Conservation (phyloP, 2,888 invertebrate species). For the Phyllotreta striolata region DNA sequence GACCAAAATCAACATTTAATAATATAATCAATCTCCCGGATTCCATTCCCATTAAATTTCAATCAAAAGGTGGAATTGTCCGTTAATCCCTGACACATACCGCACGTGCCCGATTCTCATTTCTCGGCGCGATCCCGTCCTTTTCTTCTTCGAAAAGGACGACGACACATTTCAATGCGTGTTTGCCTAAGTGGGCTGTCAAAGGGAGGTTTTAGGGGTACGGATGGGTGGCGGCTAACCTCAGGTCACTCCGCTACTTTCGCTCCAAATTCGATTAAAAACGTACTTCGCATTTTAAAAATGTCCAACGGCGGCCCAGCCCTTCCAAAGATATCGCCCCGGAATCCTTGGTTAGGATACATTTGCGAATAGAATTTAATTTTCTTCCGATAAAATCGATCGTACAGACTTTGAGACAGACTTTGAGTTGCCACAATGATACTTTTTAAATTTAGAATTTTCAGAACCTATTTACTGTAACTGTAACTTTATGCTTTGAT, state of each 20-base stretch:
- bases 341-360: not conserved
- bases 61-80: conserved; percentile 54
- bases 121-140: conserved; percentile 9
- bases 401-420: too few relatives aligned
- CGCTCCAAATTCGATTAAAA: conserved; percentile 52
- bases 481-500: too few relatives aligned
- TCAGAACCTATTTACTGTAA: too few relatives aligned
- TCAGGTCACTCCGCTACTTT: conserved; percentile 46
- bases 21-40: conserved; percentile 11
- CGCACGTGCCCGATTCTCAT: conserved; percentile 47
- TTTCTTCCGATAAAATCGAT: too few relatives aligned
- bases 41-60: conserved; percentile 53
- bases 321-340: conserved; percentile 21
- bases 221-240: conserved; percentile 39
- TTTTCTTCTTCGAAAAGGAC: conserved; percentile 44
- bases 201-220: conserved; percentile 24
- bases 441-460: too few relatives aligned
- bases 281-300: conserved; percentile 44
- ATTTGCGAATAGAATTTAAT: too few relatives aligned
- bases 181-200: conserved; percentile 45
- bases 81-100: conserved; percentile 52
- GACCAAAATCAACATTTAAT: conserved; percentile 10
- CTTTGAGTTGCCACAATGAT: too few relatives aligned
- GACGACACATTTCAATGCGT: conserved; percentile 38
- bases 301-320: conserved; percentile 33